These are phyloP conservation scores for Plagodis dolabraria DNA, from an alignment of 2,888 invertebrate genomes.

Conservation along the genomic window DNA sequence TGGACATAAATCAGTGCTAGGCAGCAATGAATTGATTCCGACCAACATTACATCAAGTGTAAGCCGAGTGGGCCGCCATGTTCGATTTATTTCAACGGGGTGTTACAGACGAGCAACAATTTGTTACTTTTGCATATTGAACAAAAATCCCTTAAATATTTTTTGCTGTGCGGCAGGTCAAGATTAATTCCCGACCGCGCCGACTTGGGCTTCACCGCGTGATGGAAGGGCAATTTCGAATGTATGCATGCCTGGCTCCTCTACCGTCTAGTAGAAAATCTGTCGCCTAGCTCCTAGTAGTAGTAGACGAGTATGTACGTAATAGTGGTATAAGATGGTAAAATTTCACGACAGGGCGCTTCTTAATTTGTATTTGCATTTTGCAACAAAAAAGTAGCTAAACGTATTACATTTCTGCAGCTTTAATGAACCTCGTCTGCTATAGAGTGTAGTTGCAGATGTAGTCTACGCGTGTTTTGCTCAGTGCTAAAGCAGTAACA, in stretches of 20 bases:
- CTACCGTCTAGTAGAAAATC: too few species aligned
- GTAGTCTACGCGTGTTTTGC: constrained; percentile 16
- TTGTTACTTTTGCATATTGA: neutral
- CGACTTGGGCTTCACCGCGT: too few species aligned
- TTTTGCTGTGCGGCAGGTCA: too few species aligned
- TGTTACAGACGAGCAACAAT: constrained; percentile 25
- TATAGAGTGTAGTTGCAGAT: constrained; percentile 5
- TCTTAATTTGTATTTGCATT: neutral
- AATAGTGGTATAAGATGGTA: too few species aligned
- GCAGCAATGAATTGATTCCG: constrained; percentile 58
- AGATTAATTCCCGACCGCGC: too few species aligned
- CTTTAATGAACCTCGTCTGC: constrained; percentile 6
- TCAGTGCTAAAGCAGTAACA: constrained; percentile 21
- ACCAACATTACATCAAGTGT: constrained; percentile 54
- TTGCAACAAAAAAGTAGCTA: neutral
- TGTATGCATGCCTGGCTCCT: too few species aligned
- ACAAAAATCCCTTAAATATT: too few species aligned
- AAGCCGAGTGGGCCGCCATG: constrained; percentile 43
- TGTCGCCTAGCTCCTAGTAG: too few species aligned
- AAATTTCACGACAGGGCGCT: too few species aligned
- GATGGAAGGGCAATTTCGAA: too few species aligned
- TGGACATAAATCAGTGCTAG: constrained; percentile 46
- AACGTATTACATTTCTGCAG: neutral
- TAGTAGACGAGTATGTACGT: too few species aligned
- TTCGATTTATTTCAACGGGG: constrained; percentile 49